Conservation (phyloP, 2,888 invertebrate species). For the Dryomyza anilis region DNA sequence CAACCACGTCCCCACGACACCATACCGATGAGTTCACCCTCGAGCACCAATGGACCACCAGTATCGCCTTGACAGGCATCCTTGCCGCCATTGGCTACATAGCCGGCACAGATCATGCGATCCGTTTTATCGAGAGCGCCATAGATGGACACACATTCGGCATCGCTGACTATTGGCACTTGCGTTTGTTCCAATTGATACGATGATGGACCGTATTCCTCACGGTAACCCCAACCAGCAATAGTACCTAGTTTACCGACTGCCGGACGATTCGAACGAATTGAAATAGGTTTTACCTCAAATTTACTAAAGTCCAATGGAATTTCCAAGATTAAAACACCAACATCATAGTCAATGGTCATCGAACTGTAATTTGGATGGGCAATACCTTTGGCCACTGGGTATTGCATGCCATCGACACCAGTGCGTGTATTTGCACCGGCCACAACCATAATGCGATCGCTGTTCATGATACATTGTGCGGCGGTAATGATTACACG, state of each 20-base stretch:
- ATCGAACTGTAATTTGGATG: constrained; percentile 43
- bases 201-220: constrained; percentile 44
- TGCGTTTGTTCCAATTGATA: constrained; percentile 61
- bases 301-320: constrained; percentile 59
- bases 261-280: constrained; percentile 43
- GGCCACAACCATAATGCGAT: constrained; percentile 45
- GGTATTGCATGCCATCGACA: constrained; percentile 46
- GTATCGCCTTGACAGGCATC: constrained; percentile 62
- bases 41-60: constrained; percentile 54
- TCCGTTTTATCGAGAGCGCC: constrained; percentile 58
- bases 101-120: constrained; percentile 67
- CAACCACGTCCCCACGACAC: constrained; percentile 64
- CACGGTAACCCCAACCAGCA: constrained; percentile 55
- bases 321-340: constrained; percentile 61
- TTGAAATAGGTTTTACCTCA: constrained; percentile 55
- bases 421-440: constrained; percentile 48
- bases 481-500: constrained; percentile 50
- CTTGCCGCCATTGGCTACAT: constrained; percentile 46
- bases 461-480: constrained; percentile 47
- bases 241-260: constrained; percentile 42
- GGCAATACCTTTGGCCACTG: constrained; percentile 42
- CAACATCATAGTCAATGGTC: constrained; percentile 62
- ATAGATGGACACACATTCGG: constrained; percentile 62
- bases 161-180: constrained; percentile 63
- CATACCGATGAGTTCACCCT: constrained; percentile 53